Evolutionary conservation across 2,888 invertebrate genomes (phyloP), one percentile per base, ranked within the genome.

Genomic region (Gastracanthus pulcherrimus): DNA sequence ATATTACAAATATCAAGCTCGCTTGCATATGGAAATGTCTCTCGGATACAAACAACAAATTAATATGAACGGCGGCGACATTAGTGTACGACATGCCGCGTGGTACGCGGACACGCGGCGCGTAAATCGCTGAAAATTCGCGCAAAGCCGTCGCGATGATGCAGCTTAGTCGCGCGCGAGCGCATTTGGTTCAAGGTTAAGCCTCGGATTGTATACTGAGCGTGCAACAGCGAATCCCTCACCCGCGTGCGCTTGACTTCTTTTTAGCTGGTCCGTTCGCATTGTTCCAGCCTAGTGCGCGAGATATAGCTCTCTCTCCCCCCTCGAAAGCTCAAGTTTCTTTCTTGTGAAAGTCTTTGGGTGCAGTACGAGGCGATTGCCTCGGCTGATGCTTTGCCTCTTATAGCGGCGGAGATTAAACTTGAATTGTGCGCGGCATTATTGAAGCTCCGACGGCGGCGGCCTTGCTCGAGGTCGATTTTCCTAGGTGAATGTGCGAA

Each of bases 111-210:
- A 13, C 55, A 55, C 26, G 55, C 55, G 9, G 26, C n/a, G 3
- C 48, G 48, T 7, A 19, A 48, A 19, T 19, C 19, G 16, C 48
- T 19, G 48, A 48, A 48, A 19, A 48, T 48, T 48, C 48, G 19
- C 66, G n/a, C 26, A 26, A 60, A 31, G 23, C 1, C 23, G 23
- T 3, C 26, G 48, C 62, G 79, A 19, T 36, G 31, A 66, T 55
- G 36, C 75, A 38, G 23, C 6, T 16, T 26, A 60, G 16, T 4
- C 19, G 41, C 26, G 72, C 41, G 31, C 31, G 38, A 23, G 9
- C 19, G 11, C 60, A 69, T 60, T 60, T 69, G 69, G 69, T 69
- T 76, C 69, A 76, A 76, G 69, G 76, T 19, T 19, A 29, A 26
- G 58, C 58, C 16, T 69, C 38, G 23, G 34, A 45, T 62, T 62